These are phyloP conservation scores for Prionailurus viverrinus DNA, from an alignment of 2,113 vertebrate species.

Conservation along the genomic window DNA sequence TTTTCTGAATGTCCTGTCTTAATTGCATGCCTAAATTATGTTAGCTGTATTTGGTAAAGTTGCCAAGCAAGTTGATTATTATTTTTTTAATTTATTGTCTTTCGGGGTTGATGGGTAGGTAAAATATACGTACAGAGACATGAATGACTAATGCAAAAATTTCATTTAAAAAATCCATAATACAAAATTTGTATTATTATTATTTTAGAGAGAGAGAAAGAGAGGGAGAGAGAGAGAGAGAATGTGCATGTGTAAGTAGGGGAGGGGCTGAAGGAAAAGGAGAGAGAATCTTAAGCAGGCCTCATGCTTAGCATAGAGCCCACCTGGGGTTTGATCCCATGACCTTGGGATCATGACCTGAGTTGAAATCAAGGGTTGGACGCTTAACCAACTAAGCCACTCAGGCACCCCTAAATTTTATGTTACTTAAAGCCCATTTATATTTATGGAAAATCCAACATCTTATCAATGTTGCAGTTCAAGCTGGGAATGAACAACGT, in stretches of 20 bases:
- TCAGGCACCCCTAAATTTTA: background rate
- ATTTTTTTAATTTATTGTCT: slow-evolving; percentile 32
- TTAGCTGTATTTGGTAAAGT: background rate
- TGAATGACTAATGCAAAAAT: background rate
- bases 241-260: too few relatives aligned
- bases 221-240: too few relatives aligned
- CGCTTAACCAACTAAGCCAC: too few relatives aligned
- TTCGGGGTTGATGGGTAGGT: background rate
- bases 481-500: background rate
- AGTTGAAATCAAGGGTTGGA: too few relatives aligned
- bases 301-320: too few relatives aligned
- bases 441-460: background rate
- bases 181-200: background rate
- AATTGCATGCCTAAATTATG: background rate
- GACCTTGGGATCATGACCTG: too few relatives aligned
- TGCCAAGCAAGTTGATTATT: background rate
- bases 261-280: too few relatives aligned
- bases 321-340: too few relatives aligned
- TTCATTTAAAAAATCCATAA: background rate
- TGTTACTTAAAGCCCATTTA: slow-evolving; percentile 22
- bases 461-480: background rate
- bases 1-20: slow-evolving; percentile 46
- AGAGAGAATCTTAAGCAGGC: too few relatives aligned
- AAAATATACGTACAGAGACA: background rate
- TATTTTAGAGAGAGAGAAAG: too few relatives aligned